Base-by-base conservation (phyloP, 2,113 vertebrate species). In the Vidua macroura region DNA sequence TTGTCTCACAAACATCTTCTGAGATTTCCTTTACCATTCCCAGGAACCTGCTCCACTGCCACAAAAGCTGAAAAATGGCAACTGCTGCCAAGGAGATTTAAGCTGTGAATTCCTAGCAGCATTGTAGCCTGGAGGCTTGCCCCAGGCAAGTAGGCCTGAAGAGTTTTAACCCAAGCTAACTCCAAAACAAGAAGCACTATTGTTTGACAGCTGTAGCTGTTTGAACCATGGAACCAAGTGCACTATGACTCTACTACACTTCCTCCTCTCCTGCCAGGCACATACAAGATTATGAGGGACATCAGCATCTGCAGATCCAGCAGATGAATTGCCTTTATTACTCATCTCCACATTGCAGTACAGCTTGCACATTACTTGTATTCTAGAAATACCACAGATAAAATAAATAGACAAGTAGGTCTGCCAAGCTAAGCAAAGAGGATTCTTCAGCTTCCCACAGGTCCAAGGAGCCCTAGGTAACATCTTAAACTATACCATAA, bases 81-180 rank as follows among this genome's bases (percentile, higher is more conserved):
- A 33, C 46, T 86, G 63, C 78, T 90, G 90, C 92, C 90, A 90
- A 80, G 67, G 37, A 94, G n/a, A 78, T 88, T 94, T 86, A 86
- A 80, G 30, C n/a, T 86, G 55, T 43, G 58, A 90, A 88, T 88
- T 94, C 59, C 75, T 80, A 86, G 83, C 63, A 90, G 75, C 79
- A 74, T 39, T 94, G 72, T 15, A 67, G 64, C 83, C 55, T 70
- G 63, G 46, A 93, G 76, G 85, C 63, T 92, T 90, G 82, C 88
- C 53, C 58, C 59, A 88, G 85, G 90, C 88, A 55, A 94, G 59
- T 7, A 88, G 75, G 59, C 81, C 59, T 77, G 75, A 85, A 88
- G 33, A 83, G 59, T 58, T 91, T 90, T 64, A 88, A 87, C 62
- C 44, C 62, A 87, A 84, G 44, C 31, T 87, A 82, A 85, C 49